Percentiles rank a stretch among this genome's conserved stretches.
Conservation (phyloP, 2,888 invertebrate genomes). For the Apocheima hispidaria region DNA sequence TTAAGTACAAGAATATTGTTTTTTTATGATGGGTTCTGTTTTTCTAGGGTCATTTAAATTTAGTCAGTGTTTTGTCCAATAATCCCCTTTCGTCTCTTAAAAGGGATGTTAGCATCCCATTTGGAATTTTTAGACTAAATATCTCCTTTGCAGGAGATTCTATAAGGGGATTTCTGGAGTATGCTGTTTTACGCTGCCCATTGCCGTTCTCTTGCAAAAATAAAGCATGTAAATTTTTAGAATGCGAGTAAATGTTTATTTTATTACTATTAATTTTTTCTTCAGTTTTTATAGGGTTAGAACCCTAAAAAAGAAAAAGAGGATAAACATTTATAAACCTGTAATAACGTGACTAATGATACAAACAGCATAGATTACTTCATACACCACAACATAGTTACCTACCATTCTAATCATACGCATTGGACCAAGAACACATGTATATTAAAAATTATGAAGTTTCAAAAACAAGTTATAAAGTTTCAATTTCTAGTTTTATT, state of each 20-base stretch:
- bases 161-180: too few relatives aligned
- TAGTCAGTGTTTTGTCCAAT: not conserved
- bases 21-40: not conserved
- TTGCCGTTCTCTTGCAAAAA: too few relatives aligned
- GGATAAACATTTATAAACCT: not conserved
- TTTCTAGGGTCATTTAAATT: not conserved
- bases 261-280: not conserved
- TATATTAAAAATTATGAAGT: constrained; percentile 9
- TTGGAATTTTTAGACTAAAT: too few relatives aligned
- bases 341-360: not conserved
- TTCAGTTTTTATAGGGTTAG: not conserved
- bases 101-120: too few relatives aligned
- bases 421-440: not conserved
- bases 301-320: not conserved
- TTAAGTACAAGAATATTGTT: not conserved
- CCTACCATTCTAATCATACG: not conserved
- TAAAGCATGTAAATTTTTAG: too few relatives aligned
- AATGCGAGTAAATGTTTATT: too few relatives aligned
- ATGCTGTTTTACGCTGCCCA: too few relatives aligned
- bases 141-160: too few relatives aligned
- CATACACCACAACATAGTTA: not conserved
- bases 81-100: not conserved
- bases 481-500: not conserved
- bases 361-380: not conserved
- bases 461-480: constrained; percentile 13